A percentile compares a stretch with the other conserved stretches of the same genome.
phyloP scores from a whole-genome alignment of 2,888 invertebrate genomes.

The Lampropteryx suffumata region DNA sequence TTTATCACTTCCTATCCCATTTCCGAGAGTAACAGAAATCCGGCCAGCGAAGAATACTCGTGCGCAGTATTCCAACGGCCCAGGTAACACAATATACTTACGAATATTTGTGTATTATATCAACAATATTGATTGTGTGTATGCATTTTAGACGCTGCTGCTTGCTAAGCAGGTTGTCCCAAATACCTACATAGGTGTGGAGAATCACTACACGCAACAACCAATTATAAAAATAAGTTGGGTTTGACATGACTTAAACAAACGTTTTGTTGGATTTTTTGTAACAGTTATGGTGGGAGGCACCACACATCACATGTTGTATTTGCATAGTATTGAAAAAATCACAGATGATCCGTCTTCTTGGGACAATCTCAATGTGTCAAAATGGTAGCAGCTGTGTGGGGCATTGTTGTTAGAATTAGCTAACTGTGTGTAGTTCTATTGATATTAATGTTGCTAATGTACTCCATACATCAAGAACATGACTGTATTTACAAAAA shows the following conservation, averaged over 20 bases:
- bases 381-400: conserved; percentile 21
- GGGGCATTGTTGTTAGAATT: conserved; percentile 19
- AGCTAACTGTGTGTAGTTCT: conserved; percentile 31
- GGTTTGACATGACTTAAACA: too few relatives aligned
- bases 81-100: conserved; percentile 60
- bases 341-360: too few relatives aligned
- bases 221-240: too few relatives aligned
- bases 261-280: too few relatives aligned
- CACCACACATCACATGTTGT: too few relatives aligned
- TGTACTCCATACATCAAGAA: conserved; percentile 22
- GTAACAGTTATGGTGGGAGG: too few relatives aligned
- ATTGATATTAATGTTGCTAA: conserved; percentile 25
- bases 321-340: too few relatives aligned
- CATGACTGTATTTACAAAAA: too few relatives aligned
- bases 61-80: conserved; percentile 73
- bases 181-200: conserved; percentile 26
- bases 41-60: conserved; percentile 68
- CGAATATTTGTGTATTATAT: conserved; percentile 34
- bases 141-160: conserved; percentile 27
- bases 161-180: conserved; percentile 28
- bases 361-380: conserved; percentile 28
- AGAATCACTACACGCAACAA: too few relatives aligned
- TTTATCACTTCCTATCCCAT: conserved; percentile 38
- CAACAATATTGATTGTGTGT: conserved; percentile 29
- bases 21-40: conserved; percentile 39